Conservation (phyloP, 2,888 invertebrate genomes). For the Sycophila texana region DNA sequence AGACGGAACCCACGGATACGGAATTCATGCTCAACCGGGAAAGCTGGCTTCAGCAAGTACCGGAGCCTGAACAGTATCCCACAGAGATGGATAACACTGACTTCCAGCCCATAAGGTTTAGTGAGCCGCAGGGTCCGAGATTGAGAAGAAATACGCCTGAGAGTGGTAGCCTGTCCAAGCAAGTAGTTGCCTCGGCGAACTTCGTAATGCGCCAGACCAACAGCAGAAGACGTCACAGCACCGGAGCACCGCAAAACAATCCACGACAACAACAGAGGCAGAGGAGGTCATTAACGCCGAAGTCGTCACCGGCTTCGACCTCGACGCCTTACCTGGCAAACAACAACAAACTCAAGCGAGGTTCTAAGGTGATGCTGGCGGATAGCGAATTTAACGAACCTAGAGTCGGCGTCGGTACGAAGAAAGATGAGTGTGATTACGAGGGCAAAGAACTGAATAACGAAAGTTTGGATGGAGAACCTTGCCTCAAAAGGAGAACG, state of each 20-base stretch:
- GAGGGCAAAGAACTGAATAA: constrained; percentile 7
- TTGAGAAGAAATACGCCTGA: constrained; percentile 36
- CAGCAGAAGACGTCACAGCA: constrained; percentile 54
- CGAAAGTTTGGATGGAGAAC: constrained; percentile 59
- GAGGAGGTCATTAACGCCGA: constrained; percentile 44
- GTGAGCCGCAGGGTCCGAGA: constrained; percentile 46
- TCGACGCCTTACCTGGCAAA: constrained; percentile 5
- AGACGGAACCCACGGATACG: constrained; percentile 1
- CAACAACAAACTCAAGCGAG: constrained; percentile 47
- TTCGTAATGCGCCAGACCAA: constrained; percentile 31
- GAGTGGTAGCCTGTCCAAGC: not conserved
- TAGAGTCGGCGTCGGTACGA: constrained; percentile 40
- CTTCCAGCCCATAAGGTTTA: constrained; percentile 38
- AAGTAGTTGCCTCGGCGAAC: constrained; percentile 3
- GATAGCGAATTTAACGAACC: constrained; percentile 40
- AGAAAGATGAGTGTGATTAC: constrained; percentile 43
- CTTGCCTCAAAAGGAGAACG: constrained; percentile 67
- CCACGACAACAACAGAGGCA: constrained; percentile 39
- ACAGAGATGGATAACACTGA: constrained; percentile 6
- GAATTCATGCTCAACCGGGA: constrained; percentile 41
- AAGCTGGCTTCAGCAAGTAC: constrained; percentile 51
- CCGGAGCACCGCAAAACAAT: constrained; percentile 30
- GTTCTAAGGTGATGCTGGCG: constrained; percentile 47
- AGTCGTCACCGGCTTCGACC: not conserved
- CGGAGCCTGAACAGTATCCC: constrained; percentile 49